Percentiles rank a stretch among this genome's conserved stretches.
Conservation (phyloP, 2,113 vertebrate species). For the Mobula birostris region DNA sequence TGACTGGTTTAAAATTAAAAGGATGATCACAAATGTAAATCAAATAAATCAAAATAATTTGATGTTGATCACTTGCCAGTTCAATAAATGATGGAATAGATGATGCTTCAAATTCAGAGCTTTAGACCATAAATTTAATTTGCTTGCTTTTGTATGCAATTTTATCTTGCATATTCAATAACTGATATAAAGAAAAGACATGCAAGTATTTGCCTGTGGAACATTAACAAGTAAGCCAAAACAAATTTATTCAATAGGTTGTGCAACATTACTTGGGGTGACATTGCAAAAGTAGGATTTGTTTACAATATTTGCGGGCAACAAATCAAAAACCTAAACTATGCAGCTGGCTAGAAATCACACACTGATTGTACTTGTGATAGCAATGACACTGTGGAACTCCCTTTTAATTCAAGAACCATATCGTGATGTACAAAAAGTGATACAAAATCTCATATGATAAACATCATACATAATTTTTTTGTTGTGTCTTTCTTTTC, state of each 20-base stretch:
- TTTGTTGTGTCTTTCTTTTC: background rate
- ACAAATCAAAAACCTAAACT: background rate
- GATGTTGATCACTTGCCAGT: background rate
- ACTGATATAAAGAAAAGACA: background rate
- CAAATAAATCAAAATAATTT: background rate
- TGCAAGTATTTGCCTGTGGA: background rate
- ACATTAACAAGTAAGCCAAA: background rate
- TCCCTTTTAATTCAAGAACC: background rate
- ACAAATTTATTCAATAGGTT: constrained; percentile 11
- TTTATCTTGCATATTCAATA: background rate
- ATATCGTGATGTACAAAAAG: background rate
- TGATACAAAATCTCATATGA: background rate
- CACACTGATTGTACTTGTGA: background rate
- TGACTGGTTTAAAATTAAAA: background rate
- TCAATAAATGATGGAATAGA: background rate
- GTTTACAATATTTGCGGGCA: constrained; percentile 13
- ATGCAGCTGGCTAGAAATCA: background rate
- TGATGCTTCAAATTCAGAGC: background rate
- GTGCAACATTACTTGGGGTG: too few species aligned
- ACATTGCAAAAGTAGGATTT: constrained; percentile 2
- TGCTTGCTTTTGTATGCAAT: background rate
- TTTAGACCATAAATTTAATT: background rate
- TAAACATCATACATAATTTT: background rate
- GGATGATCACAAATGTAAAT: background rate
- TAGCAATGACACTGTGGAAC: background rate